These are phyloP conservation scores for Lophochroa leadbeateri DNA, from an alignment of 2,113 vertebrate genomes.

Conservation along the genomic window DNA sequence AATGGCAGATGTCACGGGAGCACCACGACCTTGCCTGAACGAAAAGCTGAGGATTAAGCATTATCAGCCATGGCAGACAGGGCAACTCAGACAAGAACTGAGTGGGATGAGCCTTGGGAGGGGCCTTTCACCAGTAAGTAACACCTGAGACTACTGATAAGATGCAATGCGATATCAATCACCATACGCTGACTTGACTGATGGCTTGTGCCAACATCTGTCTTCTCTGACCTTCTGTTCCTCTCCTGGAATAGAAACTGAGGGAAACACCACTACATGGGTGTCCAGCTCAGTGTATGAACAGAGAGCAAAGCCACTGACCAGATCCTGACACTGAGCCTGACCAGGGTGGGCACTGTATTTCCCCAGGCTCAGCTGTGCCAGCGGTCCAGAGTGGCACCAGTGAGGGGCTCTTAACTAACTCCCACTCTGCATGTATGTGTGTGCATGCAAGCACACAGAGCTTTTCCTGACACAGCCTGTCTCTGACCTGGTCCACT, in stretches of 20 bases:
- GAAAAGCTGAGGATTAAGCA: background rate
- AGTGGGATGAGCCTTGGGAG: background rate
- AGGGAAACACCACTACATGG: accelerated
- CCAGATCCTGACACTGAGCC: background rate
- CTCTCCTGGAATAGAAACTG: background rate
- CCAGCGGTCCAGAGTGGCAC: no score
- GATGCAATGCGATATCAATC: background rate
- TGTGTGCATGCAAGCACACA: no score
- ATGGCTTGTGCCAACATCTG: background rate
- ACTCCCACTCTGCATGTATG: accelerated
- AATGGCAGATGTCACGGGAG: accelerated
- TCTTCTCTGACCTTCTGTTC: background rate
- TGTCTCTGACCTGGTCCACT: background rate
- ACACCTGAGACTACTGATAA: background rate
- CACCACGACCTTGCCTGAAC: background rate
- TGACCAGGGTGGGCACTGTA: accelerated
- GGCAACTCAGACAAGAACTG: background rate
- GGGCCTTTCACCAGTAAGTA: background rate
- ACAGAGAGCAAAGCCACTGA: background rate
- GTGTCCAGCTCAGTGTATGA: accelerated
- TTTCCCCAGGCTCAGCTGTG: background rate
- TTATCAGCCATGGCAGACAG: background rate
- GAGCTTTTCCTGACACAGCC: background rate
- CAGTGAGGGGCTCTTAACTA: background rate
- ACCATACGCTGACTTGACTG: background rate